These are phyloP conservation scores for Lathamus discolor DNA, from an alignment of 2,113 vertebrate species.

Conservation along the genomic window DNA sequence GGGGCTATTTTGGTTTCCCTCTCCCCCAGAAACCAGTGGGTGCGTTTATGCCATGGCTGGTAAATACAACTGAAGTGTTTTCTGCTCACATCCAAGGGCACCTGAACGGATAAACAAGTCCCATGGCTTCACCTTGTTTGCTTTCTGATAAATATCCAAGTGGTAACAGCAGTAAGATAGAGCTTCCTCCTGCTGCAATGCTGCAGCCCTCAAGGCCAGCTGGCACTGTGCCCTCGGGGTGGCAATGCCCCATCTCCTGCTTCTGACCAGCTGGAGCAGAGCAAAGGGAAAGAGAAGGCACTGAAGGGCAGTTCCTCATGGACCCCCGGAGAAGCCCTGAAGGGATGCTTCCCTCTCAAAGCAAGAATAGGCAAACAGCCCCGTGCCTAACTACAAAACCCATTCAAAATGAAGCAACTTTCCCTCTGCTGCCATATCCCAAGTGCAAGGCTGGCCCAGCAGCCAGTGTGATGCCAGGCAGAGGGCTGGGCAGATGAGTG, in stretches of 20 bases:
- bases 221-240: background rate
- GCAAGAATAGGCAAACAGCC: background rate
- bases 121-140: background rate
- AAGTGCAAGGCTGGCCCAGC: background rate
- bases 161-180: background rate
- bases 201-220: background rate
- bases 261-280: background rate
- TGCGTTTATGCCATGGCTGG: background rate
- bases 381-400: background rate
- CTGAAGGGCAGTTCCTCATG: background rate
- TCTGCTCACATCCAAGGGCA: background rate
- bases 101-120: background rate
- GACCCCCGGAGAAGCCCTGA: background rate
- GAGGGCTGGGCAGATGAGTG: background rate
- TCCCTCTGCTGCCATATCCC: background rate
- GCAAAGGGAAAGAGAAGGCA: background rate
- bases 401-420: accelerated
- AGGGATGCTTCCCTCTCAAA: background rate
- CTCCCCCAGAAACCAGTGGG: background rate
- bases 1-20: background rate
- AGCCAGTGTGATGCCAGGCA: background rate
- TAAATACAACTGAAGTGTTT: background rate
- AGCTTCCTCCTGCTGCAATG: background rate
- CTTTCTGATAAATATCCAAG: background rate
- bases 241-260: background rate